phyloP scores from a whole-genome alignment of 2,113 vertebrate genomes.

The Stomatorhinus ivindoensis region DNA sequence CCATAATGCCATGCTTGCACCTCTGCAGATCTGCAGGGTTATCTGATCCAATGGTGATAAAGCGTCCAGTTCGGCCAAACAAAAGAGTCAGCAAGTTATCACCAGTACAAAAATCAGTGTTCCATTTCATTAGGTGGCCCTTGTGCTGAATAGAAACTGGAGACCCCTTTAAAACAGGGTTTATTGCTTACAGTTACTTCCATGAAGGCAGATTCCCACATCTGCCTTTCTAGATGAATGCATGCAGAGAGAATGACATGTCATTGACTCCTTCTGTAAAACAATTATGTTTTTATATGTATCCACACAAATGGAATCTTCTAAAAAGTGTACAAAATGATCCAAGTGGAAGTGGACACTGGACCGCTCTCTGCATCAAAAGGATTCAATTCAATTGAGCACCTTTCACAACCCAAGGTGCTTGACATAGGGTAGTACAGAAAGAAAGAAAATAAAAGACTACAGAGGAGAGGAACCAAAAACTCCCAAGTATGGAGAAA shows the following conservation, averaged over 20 bases:
- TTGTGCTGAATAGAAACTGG: not conserved
- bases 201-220: not conserved
- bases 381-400: not conserved
- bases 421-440: not conserved
- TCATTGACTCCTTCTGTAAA: not conserved
- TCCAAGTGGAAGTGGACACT: not conserved
- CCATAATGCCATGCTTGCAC: not conserved
- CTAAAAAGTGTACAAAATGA: not conserved
- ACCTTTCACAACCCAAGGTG: not conserved
- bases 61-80: not conserved
- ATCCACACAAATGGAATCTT: not conserved
- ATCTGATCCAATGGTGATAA: not conserved
- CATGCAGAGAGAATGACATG: not conserved
- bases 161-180: not conserved
- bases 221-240: not conserved
- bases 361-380: not conserved
- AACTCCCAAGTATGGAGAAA: not conserved
- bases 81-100: not conserved
- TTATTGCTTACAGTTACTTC: conserved; percentile 22
- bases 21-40: not conserved
- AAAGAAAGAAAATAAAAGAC: not conserved
- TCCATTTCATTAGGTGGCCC: not conserved
- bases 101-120: not conserved
- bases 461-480: not conserved
- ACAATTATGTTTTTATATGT: not conserved